Conservation (phyloP, 2,888 invertebrate genomes). For the Euplagia quadripunctaria region DNA sequence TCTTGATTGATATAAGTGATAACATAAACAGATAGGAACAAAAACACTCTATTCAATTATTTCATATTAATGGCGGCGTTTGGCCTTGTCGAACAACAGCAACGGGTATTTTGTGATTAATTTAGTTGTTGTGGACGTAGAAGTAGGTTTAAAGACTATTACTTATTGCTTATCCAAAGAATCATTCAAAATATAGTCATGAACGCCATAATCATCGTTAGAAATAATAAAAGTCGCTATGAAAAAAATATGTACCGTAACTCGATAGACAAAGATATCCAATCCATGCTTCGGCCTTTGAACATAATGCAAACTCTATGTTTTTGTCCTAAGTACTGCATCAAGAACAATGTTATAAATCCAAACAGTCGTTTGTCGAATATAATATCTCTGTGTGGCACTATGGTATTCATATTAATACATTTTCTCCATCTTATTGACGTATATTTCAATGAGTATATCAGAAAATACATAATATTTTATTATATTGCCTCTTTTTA, state of each 20-base stretch:
- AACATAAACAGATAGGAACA: too few relatives aligned
- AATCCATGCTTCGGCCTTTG: constrained; percentile 37
- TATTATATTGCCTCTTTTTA: not conserved
- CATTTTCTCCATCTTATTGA: not conserved
- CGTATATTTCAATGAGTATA: not conserved
- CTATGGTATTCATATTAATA: not conserved
- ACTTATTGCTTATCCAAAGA: not conserved
- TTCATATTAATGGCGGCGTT: too few relatives aligned
- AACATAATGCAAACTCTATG: constrained; percentile 33
- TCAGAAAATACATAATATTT: constrained; percentile 7
- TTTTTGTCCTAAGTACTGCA: constrained; percentile 36
- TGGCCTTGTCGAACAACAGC: too few relatives aligned
- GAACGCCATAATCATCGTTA: not conserved
- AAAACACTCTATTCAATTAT: too few relatives aligned
- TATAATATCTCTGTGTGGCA: constrained; percentile 19
- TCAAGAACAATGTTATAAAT: constrained; percentile 36
- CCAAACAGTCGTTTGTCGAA: constrained; percentile 26
- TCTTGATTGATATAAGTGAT: too few relatives aligned
- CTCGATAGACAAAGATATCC: constrained; percentile 36
- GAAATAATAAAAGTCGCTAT: not conserved
- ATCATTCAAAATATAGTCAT: not conserved
- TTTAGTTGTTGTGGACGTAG: not conserved
- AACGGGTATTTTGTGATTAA: too few relatives aligned
- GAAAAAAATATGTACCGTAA: constrained; percentile 13
- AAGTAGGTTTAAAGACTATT: not conserved